Base-by-base conservation (phyloP, 1,140 invertebrate species). In the Belonocnema kinseyi region DNA sequence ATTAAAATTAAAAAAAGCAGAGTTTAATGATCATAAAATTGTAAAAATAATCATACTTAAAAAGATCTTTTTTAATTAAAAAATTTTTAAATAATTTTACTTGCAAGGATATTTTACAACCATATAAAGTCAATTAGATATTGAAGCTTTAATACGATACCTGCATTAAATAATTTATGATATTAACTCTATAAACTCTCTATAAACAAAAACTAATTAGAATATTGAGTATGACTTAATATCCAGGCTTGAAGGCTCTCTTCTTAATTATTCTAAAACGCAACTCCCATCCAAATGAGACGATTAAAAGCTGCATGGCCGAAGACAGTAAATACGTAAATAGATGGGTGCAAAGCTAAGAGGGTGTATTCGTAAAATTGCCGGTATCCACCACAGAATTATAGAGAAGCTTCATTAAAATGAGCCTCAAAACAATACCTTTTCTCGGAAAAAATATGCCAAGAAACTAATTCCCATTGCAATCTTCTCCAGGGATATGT, bases 341-440 rank as follows among this genome's bases (percentile, higher is more conserved):
- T 76, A 72, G 76, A 76, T 79, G 70, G 40, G 17, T 12, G 7
- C 16, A 17, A 17, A 26, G 26, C 40, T 40, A 14, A 16, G 21
- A 66, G 58, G 58, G 58, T 40, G 52, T 56, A 54, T 33, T 21
- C 51, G 75, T 73, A 73, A 82, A 83, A 85, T 82, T 85, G 81
- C 75, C 75, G 78, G 70, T 75, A 81, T 81, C 77, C 33, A 56
- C 46, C n/a, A 33, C 21, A 40, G 33, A 66, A 66, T 74, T 66
- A 77, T 76, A 53, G 75, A 56, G 66, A 50, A 56, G 80, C 74
- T 79, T 80, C 82, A 83, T 83, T 81, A 79, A 74, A 81, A 80
- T 74, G 71, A 81, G 81, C 77, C 72, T 80, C 73, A 77, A 79
- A 76, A 74, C 70, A 76, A 81, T 81, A 71, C 72, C 72, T 66